These are phyloP conservation scores for Paramormyrops kingsleyae DNA, from an alignment of 2,113 vertebrate genomes.

Conservation along the genomic window DNA sequence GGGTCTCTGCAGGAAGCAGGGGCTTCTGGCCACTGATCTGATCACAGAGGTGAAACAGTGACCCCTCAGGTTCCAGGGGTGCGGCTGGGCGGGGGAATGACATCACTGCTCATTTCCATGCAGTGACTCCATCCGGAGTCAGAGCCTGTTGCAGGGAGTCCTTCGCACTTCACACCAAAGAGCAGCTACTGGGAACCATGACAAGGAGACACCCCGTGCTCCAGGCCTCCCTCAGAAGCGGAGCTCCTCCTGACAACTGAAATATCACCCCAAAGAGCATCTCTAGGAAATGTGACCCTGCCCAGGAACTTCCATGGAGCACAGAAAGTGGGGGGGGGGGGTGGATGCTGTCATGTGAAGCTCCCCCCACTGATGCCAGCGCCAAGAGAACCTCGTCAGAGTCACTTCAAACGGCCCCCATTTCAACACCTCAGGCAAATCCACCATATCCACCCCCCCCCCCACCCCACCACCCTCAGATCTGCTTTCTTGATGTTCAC, in stretches of 20 bases:
- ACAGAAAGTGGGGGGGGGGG: not conserved
- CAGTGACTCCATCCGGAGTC: not conserved
- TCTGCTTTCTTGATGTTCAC: not conserved
- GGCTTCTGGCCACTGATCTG: not conserved
- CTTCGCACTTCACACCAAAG: not conserved
- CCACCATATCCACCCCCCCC: not conserved
- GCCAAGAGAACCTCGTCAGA: slow-evolving; percentile 48
- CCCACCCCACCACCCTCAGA: not conserved
- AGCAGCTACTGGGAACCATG: not conserved
- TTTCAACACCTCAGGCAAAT: slow-evolving; percentile 21
- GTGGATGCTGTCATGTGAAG: slow-evolving; percentile 50
- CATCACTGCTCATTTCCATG: not conserved
- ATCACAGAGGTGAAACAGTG: not conserved
- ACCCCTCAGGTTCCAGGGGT: not conserved
- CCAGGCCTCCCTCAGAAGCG: not conserved
- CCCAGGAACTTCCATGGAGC: slow-evolving; percentile 23
- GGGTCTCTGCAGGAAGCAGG: not conserved
- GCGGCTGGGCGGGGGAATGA: no score
- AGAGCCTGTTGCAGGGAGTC: not conserved
- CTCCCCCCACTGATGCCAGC: slow-evolving; percentile 31
- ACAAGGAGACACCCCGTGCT: not conserved
- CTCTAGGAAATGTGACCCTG: not conserved
- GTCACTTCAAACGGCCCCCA: slow-evolving; percentile 37
- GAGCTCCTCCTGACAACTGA: not conserved
- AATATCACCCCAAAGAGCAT: not conserved